Base-by-base conservation (phyloP, 2,888 invertebrate species). In the Stramonita haemastoma region DNA sequence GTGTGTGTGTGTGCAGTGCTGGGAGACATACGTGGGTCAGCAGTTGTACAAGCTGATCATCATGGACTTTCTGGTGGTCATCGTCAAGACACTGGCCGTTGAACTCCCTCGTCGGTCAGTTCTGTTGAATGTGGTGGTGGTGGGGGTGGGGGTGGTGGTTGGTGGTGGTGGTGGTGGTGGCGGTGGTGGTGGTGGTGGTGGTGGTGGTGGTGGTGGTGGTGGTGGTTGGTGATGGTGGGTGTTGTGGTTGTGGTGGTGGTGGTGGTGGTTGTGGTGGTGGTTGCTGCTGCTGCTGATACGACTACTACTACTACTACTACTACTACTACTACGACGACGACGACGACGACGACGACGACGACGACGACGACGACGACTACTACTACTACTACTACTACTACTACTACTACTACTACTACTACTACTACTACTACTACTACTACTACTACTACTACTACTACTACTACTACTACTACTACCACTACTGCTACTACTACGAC, bases 11-110 rank as follows among this genome's bases (percentile, higher is more conserved):
- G n/a, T n/a, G n/a, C 95, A 96, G 91, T 98, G 98, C 93, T 98
- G 98, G 98, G 98, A 98, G 95, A 98, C 98, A 0, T 98, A 98
- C 93, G 97, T 98, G 0, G 98, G 98, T 0, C 98, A 98, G 94
- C 98, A 98, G 94, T 96, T 98, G 88, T 98, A 98, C 94, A 98
- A 98, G 95, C 96, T 98, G 85, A 97, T 98, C 11, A 93, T 98
- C 2, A 97, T 98, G 0, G 98, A 98, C 95, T 97, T 98, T 92
- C 97, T 97, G 0, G 97, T 97, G 0, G 97, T 98, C 79, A 95
- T 98, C 0, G 97, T 97, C 26, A 93, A 96, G n/a, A 98, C 98
- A 0, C 97, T 98, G 94, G 96, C 98, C 83, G 96, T 98, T 0
- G 98, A 98, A 95, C 97, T 98, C 88, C 98, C 98, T 0, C 96